Evolutionary conservation across 1,140 invertebrate species (phyloP).

Genomic region (Diachasma alloeum): DNA sequence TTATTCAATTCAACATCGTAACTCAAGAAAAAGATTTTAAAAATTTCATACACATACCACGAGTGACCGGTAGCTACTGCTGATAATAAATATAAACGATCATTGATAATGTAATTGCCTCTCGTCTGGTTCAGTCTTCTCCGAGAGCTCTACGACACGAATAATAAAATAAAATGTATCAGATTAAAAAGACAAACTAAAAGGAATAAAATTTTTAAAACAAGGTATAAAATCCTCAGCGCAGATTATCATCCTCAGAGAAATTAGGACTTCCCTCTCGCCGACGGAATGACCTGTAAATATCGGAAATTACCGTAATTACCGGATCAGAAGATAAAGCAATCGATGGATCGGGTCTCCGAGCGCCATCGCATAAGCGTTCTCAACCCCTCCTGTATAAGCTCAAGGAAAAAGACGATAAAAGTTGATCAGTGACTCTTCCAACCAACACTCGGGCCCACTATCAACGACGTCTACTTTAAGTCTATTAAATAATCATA

Average conservation of each 20-base stretch:
- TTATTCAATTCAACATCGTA: neutral
- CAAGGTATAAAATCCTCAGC: neutral
- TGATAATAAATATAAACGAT: constrained; percentile 22
- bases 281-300: constrained; percentile 38
- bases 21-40: neutral
- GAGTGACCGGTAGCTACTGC: constrained; percentile 1
- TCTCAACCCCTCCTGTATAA: neutral
- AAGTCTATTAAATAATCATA: neutral
- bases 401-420: neutral
- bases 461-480: no score
- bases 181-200: neutral
- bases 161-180: neutral
- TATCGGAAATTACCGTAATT: constrained; percentile 44
- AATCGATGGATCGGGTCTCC: constrained; percentile 32
- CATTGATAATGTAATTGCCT: constrained; percentile 15
- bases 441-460: neutral
- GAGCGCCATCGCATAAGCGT: neutral
- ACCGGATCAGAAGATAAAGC: constrained; percentile 37
- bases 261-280: constrained; percentile 16
- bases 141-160: neutral
- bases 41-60: neutral
- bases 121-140: neutral
- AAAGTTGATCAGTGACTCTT: neutral
- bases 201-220: neutral
- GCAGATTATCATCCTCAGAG: neutral